These are phyloP conservation scores for Helicoverpa zea DNA, from an alignment of 1,140 invertebrate species.

Conservation along the genomic window DNA sequence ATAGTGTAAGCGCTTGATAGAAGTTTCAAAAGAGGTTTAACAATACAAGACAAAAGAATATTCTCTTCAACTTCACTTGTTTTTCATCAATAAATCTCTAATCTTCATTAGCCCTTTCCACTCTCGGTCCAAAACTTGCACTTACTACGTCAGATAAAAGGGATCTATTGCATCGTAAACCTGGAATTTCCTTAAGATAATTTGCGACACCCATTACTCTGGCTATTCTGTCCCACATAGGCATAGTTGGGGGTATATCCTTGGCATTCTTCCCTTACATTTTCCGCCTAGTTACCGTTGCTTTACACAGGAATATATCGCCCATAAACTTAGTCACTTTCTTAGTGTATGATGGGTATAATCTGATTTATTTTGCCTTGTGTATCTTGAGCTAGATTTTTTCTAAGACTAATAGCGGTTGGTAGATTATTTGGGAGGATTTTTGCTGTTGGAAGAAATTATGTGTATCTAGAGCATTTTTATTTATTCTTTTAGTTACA, in stretches of 20 bases:
- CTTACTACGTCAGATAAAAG: conserved; percentile 3
- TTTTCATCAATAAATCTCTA: neutral
- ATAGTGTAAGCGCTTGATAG: too few relatives aligned
- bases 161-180: conserved; percentile 34
- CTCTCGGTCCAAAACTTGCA: neutral
- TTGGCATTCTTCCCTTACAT: conserved; percentile 40
- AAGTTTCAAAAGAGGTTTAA: too few relatives aligned
- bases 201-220: conserved; percentile 26
- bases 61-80: neutral
- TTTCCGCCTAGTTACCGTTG: conserved; percentile 28
- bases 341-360: conserved; percentile 14
- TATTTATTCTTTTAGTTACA: too few relatives aligned
- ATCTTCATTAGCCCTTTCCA: neutral
- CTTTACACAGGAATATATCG: conserved; percentile 8
- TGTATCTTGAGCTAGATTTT: neutral
- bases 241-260: neutral
- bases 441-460: neutral
- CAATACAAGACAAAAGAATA: neutral
- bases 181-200: conserved; percentile 33
- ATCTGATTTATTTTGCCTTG: conserved; percentile 12
- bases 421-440: neutral
- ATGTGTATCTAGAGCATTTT: neutral
- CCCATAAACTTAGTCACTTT: conserved; percentile 7
- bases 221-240: conserved; percentile 12
- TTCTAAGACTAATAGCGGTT: conserved; percentile 1